phyloP scores from a whole-genome alignment of 2,113 vertebrate genomes.

The Zingel zingel region DNA sequence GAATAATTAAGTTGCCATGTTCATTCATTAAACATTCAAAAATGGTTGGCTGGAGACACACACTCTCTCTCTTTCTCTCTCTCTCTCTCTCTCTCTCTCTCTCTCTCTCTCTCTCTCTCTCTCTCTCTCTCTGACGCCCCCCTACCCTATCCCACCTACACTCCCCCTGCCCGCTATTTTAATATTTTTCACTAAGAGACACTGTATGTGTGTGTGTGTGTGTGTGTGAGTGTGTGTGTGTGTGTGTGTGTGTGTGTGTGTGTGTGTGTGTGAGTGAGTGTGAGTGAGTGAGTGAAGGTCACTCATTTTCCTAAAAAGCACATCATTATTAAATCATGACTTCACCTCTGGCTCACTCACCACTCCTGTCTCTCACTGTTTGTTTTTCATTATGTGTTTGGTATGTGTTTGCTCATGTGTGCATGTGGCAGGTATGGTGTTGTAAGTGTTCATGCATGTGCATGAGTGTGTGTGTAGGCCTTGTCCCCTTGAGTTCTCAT shows the following conservation, averaged over 20 bases:
- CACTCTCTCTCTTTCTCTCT: background rate
- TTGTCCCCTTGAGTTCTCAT: conserved; percentile 78
- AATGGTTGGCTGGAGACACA: conserved; percentile 34
- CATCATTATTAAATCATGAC: conserved; percentile 63
- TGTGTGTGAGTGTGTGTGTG: conserved; percentile 4
- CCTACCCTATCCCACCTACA: conserved; percentile 5
- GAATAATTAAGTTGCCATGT: conserved; percentile 54
- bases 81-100: too few relatives aligned
- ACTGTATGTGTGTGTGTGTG: conserved; percentile 22
- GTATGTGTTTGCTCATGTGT: conserved; percentile 4
- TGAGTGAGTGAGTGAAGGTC: conserved; percentile 45
- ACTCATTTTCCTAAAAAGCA: conserved; percentile 52
- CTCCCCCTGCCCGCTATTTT: conserved; percentile 51
- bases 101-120: too few relatives aligned
- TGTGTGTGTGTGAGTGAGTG: conserved; percentile 8
- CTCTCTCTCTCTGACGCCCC: too few relatives aligned
- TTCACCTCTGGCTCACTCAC: conserved; percentile 12
- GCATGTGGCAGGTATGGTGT: conserved; percentile 2
- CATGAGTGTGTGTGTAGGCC: conserved; percentile 14
- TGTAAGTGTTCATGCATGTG: conserved; percentile 24
- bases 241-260: conserved; percentile 9
- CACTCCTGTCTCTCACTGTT: conserved; percentile 1
- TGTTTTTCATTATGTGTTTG: conserved; percentile 10
- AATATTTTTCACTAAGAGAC: conserved; percentile 56
- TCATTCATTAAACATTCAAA: conserved; percentile 51